Conservation (phyloP, 2,797 vertebrate species). For the Halcyon chelicuti region DNA sequence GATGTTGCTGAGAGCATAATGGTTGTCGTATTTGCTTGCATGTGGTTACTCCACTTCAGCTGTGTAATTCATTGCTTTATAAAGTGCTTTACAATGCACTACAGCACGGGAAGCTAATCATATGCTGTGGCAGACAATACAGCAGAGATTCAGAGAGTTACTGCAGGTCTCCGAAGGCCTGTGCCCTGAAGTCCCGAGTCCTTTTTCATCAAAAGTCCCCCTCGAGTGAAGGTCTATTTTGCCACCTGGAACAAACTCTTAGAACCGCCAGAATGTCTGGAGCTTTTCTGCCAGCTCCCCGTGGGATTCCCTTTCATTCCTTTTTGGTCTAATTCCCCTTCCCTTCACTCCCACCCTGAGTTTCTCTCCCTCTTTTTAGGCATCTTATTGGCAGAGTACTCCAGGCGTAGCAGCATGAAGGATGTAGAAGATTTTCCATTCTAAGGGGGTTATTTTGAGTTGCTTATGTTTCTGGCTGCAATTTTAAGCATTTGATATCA, state of each 20-base stretch:
- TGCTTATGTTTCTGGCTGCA: slow-evolving; percentile 59
- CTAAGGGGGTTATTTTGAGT: slow-evolving; percentile 56
- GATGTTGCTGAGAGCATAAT: slow-evolving; percentile 58
- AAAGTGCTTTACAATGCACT: slow-evolving; percentile 28
- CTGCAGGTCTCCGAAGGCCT: background rate
- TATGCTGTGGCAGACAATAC: slow-evolving; percentile 15
- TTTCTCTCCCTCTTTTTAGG: slow-evolving; percentile 56
- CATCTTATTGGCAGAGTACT: slow-evolving; percentile 48
- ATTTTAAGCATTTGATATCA: slow-evolving; percentile 54
- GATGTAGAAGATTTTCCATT: slow-evolving; percentile 47
- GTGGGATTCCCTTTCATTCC: slow-evolving; percentile 62
- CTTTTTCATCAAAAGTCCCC: slow-evolving; percentile 38
- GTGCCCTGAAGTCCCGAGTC: slow-evolving; percentile 21
- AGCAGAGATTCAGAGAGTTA: slow-evolving; percentile 11
- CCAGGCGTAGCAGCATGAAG: slow-evolving; percentile 7
- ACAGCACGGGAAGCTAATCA: slow-evolving; percentile 28
- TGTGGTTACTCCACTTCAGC: slow-evolving; percentile 57
- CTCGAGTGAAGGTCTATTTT: slow-evolving; percentile 22
- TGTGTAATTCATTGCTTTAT: slow-evolving; percentile 53
- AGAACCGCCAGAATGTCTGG: slow-evolving; percentile 47
- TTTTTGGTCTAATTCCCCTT: slow-evolving; percentile 45
- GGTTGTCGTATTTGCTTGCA: slow-evolving; percentile 57
- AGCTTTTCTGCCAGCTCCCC: slow-evolving; percentile 36
- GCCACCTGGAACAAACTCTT: slow-evolving; percentile 56
- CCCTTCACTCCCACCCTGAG: slow-evolving; percentile 42